Percentiles rank a stretch among this genome's conserved stretches.
Evolutionary conservation across 2,113 vertebrate species (phyloP).

Genomic region (Anser brachyrhynchus): DNA sequence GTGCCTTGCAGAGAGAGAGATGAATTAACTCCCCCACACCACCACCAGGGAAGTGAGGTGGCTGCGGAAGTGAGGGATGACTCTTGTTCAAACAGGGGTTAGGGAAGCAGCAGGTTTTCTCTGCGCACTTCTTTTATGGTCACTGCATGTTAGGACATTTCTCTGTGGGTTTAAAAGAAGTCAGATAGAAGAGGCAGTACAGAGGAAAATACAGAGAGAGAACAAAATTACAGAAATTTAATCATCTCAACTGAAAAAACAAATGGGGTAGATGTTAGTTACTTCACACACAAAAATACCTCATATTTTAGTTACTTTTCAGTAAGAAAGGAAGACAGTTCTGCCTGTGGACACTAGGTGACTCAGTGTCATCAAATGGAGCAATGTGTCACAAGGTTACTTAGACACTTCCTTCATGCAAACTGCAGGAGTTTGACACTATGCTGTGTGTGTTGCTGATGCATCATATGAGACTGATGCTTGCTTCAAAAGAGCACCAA

Average conservation of each 20-base stretch:
- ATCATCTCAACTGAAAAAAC: neutral
- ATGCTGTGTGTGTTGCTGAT: fast-evolving
- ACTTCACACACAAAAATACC: neutral
- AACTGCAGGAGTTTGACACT: neutral
- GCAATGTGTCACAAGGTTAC: neutral
- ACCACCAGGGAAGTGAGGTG: neutral
- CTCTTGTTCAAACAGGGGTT: neutral
- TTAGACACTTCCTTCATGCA: neutral
- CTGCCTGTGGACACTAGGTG: fast-evolving
- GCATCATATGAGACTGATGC: neutral
- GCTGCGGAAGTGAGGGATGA: neutral
- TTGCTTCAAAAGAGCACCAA: too few relatives aligned
- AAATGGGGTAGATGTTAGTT: neutral
- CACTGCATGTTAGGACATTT: neutral
- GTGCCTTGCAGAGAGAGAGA: fast-evolving
- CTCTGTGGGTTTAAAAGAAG: neutral
- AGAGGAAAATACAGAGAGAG: neutral
- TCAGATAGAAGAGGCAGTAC: neutral
- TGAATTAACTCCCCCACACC: neutral
- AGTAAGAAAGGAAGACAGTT: neutral
- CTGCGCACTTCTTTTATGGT: neutral
- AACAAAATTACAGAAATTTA: neutral
- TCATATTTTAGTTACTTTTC: neutral
- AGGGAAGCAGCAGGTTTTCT: neutral
- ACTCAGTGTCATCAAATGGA: neutral